Evolutionary conservation across 2,888 invertebrate genomes (phyloP), one percentile per base, ranked within the genome.

Genomic region (Chironomus tentans): DNA sequence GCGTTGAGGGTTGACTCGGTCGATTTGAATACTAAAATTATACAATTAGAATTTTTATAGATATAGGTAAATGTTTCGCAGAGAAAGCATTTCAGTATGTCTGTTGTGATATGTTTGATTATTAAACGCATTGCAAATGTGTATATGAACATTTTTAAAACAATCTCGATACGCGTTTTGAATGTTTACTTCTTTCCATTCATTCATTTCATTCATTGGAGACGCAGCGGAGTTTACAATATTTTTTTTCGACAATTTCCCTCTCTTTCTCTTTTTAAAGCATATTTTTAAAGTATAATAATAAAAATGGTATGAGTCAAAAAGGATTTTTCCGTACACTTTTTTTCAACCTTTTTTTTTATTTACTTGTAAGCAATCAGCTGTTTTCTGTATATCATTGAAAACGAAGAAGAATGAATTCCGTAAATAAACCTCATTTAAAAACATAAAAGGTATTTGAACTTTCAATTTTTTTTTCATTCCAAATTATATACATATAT

Each of bases 1-100:
- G 78, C 72, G 78, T 78, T 73, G 78, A 78, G 15, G 78, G 78
- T 77, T 78, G 78, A 75, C 77, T 78, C 28, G 78, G 78, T 68
- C 78, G 76, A 77, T 76, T 78, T 38, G 78, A 77, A 77, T 77
- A 78, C 77, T 78, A 71, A 70, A 78, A 77, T 28, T 47, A 70
- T 18, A 65, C 65, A 65, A 22, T 65, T 65, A 65, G 13, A 65
- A 65, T 13, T 24, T 24, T 38, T 38, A 38, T 38, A 38, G 22
- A 65, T 21, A 38, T 38, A 38, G 38, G 38, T 38, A 38, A 38
- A 38, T 38, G 10, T 38, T 38, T 4, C 28, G 28, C 28, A 28
- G 1, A 28, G 5, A 28, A 4, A n/a, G n/a, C n/a, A n/a, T n/a
- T n/a, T n/a, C n/a, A n/a, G 38, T 38, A 38, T 38, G 7, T 38